Evolutionary conservation across 2,797 vertebrate species (phyloP).

Genomic region (Sebastes minor): DNA sequence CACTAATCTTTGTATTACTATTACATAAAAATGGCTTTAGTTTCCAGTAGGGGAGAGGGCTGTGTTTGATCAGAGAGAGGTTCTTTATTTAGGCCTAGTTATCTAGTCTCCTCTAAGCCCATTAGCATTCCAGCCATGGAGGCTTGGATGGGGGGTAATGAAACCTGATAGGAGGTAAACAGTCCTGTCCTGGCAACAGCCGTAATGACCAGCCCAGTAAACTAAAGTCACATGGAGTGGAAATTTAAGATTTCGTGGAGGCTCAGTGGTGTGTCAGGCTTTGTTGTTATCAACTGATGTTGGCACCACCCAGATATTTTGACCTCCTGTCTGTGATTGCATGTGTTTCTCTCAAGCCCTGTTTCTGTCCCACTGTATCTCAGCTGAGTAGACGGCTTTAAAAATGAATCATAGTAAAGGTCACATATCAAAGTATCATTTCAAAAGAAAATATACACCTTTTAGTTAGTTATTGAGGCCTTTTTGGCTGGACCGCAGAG

Average conservation of each 20-base stretch:
- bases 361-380: not conserved
- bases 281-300: not conserved
- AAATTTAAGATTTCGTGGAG: not conserved
- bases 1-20: not conserved
- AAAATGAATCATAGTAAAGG: not conserved
- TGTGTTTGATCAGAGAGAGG: constrained; percentile 1
- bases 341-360: not conserved
- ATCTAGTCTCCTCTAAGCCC: constrained; percentile 48
- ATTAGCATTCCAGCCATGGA: constrained; percentile 48
- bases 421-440: not conserved
- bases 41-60: not conserved
- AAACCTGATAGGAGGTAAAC: constrained; percentile 56
- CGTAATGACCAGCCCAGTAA: constrained; percentile 4
- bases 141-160: not conserved
- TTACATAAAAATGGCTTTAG: not conserved
- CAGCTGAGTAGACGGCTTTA: not conserved
- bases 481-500: too few species aligned
- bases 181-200: constrained; percentile 40
- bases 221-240: constrained; percentile 54
- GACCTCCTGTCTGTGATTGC: not conserved
- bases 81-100: constrained; percentile 55
- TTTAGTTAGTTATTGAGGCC: not conserved
- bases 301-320: not conserved
- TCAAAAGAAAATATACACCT: not conserved
- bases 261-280: not conserved